Conservation (phyloP, 2,797 vertebrate genomes). For the Sphenodon punctatus region DNA sequence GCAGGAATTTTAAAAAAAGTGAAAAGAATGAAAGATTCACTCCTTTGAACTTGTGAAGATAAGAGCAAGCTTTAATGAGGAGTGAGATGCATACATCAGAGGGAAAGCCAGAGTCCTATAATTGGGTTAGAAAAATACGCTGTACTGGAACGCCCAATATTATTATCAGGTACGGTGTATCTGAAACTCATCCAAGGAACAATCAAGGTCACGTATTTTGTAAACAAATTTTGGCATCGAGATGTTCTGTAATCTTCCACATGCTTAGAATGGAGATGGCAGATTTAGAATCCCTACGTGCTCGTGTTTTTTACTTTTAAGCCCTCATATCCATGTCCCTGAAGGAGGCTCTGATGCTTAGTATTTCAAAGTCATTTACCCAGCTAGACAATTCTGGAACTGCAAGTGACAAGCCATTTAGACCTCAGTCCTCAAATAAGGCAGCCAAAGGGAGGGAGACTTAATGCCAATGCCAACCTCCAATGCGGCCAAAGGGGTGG, state of each 20-base stretch:
- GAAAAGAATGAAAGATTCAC: neutral
- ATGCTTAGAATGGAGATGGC: neutral
- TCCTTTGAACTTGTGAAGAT: constrained; percentile 27
- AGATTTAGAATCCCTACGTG: neutral
- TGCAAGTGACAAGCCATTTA: neutral
- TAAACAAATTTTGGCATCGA: neutral
- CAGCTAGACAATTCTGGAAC: neutral
- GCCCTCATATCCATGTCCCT: neutral
- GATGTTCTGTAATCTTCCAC: neutral
- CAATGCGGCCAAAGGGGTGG: too few species aligned
- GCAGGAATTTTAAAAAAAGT: too few species aligned
- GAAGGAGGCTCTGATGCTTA: neutral
- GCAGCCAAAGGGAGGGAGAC: too few species aligned
- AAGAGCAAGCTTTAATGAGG: constrained; percentile 23
- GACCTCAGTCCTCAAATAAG: too few species aligned
- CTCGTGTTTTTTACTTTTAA: neutral
- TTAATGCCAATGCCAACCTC: too few species aligned
- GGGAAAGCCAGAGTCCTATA: neutral
- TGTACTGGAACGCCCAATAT: neutral
- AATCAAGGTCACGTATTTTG: neutral
- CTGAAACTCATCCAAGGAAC: neutral
- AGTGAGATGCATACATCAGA: constrained; percentile 22
- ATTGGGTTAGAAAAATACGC: neutral
- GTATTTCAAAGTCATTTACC: neutral
- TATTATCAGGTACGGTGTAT: neutral